phyloP scores from a whole-genome alignment of 2,113 vertebrate species.

The Lepus europaeus region DNA sequence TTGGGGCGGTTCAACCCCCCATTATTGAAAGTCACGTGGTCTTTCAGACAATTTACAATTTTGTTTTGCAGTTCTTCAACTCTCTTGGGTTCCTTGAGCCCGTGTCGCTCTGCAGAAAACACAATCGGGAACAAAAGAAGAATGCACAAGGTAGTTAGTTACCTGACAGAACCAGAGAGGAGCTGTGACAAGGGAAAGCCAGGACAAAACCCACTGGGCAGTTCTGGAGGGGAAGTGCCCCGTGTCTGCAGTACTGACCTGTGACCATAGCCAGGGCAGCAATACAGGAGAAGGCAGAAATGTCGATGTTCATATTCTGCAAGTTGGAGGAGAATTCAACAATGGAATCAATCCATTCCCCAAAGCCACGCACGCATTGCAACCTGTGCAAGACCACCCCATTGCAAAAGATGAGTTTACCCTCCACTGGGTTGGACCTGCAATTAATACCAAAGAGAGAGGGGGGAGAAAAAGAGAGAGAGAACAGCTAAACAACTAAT shows the following conservation, averaged over 20 bases:
- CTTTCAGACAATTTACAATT: conserved; percentile 99
- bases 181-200: not conserved
- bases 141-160: conserved; percentile 71
- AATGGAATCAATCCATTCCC: conserved; percentile 99
- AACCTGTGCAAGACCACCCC: conserved; percentile 98
- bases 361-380: conserved; percentile 99
- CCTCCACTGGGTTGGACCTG: conserved; percentile 99
- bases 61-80: conserved; percentile 99
- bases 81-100: conserved; percentile 98
- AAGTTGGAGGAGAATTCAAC: conserved; percentile 99
- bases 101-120: conserved; percentile 93
- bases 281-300: conserved; percentile 99
- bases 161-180: not conserved
- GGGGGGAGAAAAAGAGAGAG: conserved; percentile 74
- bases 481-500: conserved; percentile 92
- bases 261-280: conserved; percentile 99
- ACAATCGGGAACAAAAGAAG: conserved; percentile 74
- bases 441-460: conserved; percentile 87
- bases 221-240: not conserved
- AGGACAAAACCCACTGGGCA: not conserved
- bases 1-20: conserved; percentile 97
- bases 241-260: conserved; percentile 89
- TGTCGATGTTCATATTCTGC: conserved; percentile 99
- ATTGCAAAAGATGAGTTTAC: conserved; percentile 99
- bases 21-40: conserved; percentile 98